phyloP scores from a whole-genome alignment of 2,888 invertebrate species.

The Dryobota labecula region DNA sequence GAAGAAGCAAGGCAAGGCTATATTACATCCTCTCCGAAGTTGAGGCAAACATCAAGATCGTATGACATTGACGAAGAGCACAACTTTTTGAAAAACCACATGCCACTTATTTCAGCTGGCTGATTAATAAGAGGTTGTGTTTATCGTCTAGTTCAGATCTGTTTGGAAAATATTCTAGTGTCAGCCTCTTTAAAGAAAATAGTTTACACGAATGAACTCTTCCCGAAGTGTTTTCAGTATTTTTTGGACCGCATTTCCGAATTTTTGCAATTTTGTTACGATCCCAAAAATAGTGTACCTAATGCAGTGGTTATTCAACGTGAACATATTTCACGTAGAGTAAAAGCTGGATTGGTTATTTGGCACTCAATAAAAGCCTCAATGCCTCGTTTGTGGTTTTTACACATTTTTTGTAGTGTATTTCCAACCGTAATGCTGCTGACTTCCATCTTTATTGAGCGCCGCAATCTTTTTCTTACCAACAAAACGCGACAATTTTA shows the following conservation, averaged over 20 bases:
- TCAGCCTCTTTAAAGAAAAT: not conserved
- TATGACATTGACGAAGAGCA: not conserved
- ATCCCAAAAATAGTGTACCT: constrained; percentile 5
- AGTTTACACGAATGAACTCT: not conserved
- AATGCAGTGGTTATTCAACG: constrained; percentile 9
- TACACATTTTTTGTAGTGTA: constrained; percentile 14
- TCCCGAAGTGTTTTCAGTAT: not conserved
- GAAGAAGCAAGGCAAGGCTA: not conserved
- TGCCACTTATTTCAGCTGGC: constrained; percentile 8
- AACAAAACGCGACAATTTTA: constrained; percentile 4
- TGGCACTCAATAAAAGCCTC: constrained; percentile 9
- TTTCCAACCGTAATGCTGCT: constrained; percentile 12
- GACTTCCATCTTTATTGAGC: constrained; percentile 14
- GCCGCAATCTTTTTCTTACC: constrained; percentile 6
- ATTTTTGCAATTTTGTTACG: not conserved
- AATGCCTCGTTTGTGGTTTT: constrained; percentile 6
- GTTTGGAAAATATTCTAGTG: not conserved
- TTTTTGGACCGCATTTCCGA: not conserved
- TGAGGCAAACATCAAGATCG: not conserved
- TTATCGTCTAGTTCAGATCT: constrained; percentile 29
- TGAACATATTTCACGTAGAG: constrained; percentile 11
- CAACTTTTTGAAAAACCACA: not conserved
- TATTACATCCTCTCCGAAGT: not conserved
- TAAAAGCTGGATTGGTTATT: constrained; percentile 3
- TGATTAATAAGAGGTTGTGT: constrained; percentile 28